Evolutionary conservation across 2,113 vertebrate genomes (phyloP), one percentile per base, ranked within the genome.

Genomic region (Neofelis nebulosa): DNA sequence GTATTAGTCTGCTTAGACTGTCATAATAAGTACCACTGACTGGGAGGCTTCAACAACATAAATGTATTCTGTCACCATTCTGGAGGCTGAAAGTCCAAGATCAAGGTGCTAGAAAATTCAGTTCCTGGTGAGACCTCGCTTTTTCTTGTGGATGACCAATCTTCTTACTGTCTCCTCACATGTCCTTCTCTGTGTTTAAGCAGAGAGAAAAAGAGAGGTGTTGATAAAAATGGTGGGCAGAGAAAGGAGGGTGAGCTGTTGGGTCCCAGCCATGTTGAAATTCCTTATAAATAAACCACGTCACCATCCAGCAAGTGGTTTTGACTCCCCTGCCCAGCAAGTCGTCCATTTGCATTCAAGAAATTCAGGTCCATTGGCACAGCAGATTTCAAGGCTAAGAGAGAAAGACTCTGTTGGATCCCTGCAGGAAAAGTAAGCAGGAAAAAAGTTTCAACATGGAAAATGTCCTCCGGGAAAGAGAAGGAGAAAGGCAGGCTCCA

Each of bases 201-300:
- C 3, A 41, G 18, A 81, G 18, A 91, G 74, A 15, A 78, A 31
- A 50, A 38, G 63, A 55, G 45, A 38, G 5, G 0, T 55, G 0
- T 21, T 76, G 7, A 66, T 73, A 93, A 96, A 96, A 97, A 96
- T 96, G 78, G 87, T 94, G 87, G 85, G 21, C 55, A 89, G 13
- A 19, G 33, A 41, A 14, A 81, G 18, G 10, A 71, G 29, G 15
- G 8, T 71, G 52, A 69, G 19, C 41, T 57, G 52, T 7, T 48
- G 66, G 31, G 25, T 55, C 9, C 41, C 48, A 85, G 41, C 76
- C 29, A 83, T 9, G 33, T 29, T 66, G 52, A 78, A 50, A 50
- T 92, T 48, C 7, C 80, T 92, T 80, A 55, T 80, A 55, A 78
- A 82, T 69, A 88, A 92, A 91, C 61, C 38, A 69, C 3, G 0